Percentiles rank a stretch among this genome's conserved stretches.
Evolutionary conservation across 2,113 vertebrate genomes (phyloP).

Genomic region (Deroptyus accipitrinus): DNA sequence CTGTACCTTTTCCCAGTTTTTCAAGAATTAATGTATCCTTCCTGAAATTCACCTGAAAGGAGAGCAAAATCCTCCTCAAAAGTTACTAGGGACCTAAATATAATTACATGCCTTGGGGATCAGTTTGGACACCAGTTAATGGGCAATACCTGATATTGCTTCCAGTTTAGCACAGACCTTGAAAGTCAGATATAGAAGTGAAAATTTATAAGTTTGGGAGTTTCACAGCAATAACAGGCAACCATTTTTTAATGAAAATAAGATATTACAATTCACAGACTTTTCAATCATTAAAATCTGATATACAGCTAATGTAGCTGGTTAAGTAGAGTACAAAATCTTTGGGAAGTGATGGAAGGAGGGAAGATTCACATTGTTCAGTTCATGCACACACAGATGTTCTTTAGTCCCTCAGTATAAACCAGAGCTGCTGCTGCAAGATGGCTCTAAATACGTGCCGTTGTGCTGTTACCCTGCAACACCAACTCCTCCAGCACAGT

Average conservation of each 20-base stretch:
- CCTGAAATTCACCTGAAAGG: not conserved
- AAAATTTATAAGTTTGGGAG: not conserved
- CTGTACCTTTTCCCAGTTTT: not conserved
- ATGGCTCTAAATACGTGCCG: not conserved
- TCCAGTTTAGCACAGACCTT: not conserved
- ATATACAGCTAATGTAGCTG: not conserved
- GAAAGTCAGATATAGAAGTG: not conserved
- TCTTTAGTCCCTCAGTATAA: not conserved
- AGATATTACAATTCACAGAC: not conserved
- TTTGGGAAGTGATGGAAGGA: not conserved
- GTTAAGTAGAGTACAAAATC: not conserved
- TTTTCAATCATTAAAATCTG: not conserved
- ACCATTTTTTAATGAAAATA: not conserved
- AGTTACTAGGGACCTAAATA: not conserved
- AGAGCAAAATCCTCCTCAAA: not conserved
- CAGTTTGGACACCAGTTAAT: not conserved
- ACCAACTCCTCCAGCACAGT: not conserved
- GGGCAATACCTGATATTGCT: not conserved
- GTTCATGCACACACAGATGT: not conserved
- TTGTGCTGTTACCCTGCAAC: not conserved
- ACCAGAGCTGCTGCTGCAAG: not conserved
- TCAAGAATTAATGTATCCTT: not conserved
- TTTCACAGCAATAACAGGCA: not conserved
- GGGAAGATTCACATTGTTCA: not conserved
- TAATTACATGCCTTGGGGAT: not conserved